A percentile compares a stretch with the other conserved stretches of the same genome.
Conservation (phyloP, 2,113 vertebrate species). For the Ariopsis seemanni region DNA sequence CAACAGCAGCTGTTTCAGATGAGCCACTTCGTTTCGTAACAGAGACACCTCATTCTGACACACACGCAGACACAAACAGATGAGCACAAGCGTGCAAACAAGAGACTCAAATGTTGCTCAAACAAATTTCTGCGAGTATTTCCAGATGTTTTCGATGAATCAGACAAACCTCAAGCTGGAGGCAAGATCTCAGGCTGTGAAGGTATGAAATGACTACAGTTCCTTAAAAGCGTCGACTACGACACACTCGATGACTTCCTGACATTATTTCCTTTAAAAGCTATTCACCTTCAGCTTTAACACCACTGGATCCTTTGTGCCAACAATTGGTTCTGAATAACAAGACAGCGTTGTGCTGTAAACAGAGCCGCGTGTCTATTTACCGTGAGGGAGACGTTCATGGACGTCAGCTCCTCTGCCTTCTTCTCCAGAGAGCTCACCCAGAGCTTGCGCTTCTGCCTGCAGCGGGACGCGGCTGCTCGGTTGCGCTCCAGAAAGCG, state of each 20-base stretch:
- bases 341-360: not conserved
- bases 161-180: not conserved
- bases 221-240: not conserved
- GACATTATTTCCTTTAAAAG: not conserved
- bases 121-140: not conserved
- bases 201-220: not conserved
- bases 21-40: slow-evolving; percentile 94
- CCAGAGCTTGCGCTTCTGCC: slow-evolving; percentile 96
- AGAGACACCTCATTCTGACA: slow-evolving; percentile 86
- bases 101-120: not conserved
- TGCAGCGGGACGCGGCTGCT: slow-evolving; percentile 91
- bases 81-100: not conserved
- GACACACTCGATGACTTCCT: not conserved
- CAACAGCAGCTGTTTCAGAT: slow-evolving; percentile 94
- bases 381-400: slow-evolving; percentile 95
- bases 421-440: slow-evolving; percentile 94
- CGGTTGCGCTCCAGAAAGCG: slow-evolving; percentile 94
- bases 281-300: not conserved
- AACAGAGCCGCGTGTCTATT: slow-evolving; percentile 59
- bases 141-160: slow-evolving; percentile 11
- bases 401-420: slow-evolving; percentile 88
- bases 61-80: slow-evolving; percentile 18
- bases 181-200: not conserved
- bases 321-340: not conserved
- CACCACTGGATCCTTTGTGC: not conserved